Percentiles rank a stretch among this genome's conserved stretches.
phyloP scores from a whole-genome alignment of 1,140 invertebrate species.

The Bemisia tabaci region DNA sequence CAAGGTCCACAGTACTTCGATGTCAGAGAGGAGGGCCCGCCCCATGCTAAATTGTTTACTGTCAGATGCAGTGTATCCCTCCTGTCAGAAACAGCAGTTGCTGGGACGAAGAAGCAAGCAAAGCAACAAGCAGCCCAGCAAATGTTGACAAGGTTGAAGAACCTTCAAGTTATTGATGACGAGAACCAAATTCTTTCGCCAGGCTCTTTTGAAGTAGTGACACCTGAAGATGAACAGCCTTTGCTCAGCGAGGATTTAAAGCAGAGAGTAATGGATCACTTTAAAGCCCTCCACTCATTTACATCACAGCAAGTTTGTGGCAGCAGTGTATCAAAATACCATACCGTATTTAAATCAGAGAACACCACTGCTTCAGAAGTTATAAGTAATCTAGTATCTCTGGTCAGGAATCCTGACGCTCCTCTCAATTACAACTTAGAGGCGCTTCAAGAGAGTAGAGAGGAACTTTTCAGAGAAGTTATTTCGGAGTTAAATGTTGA shows the following conservation, averaged over 20 bases:
- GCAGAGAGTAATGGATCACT: not conserved
- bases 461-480: not conserved
- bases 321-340: not conserved
- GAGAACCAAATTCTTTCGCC: not conserved
- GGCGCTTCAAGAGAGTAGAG: not conserved
- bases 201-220: no score
- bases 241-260: not conserved
- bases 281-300: not conserved
- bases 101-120: constrained; percentile 41
- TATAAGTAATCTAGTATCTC: not conserved
- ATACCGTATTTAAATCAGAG: not conserved
- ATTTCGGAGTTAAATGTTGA: not conserved
- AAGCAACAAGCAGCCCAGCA: constrained; percentile 39
- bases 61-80: constrained; percentile 47
- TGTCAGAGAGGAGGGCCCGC: constrained; percentile 49
- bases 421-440: not conserved
- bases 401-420: not conserved
- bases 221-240: not conserved
- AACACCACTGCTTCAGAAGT: not conserved
- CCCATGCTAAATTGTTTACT: constrained; percentile 51
- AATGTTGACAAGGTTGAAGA: constrained; percentile 34
- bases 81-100: constrained; percentile 37
- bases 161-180: not conserved
- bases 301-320: not conserved
- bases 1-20: constrained; percentile 43